These are phyloP conservation scores for Argya squamiceps DNA, from an alignment of 2,797 vertebrate species.

Conservation along the genomic window DNA sequence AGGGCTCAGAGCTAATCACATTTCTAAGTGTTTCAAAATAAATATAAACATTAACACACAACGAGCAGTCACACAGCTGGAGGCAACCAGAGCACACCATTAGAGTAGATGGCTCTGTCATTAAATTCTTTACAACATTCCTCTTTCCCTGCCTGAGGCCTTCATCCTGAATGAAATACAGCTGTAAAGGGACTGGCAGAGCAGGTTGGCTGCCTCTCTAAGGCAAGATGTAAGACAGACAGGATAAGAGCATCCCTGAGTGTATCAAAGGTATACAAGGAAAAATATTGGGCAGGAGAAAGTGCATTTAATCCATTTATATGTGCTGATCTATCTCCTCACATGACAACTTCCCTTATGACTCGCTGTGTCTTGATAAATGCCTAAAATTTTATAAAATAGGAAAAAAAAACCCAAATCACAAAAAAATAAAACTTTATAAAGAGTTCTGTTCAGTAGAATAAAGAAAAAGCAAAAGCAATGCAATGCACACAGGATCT, in stretches of 20 bases:
- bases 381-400: not conserved
- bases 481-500: not conserved
- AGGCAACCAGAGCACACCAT: not conserved
- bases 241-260: not conserved
- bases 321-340: not conserved
- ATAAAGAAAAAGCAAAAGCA: not conserved
- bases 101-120: not conserved
- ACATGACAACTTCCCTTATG: accelerated
- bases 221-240: not conserved
- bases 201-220: not conserved
- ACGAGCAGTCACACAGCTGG: not conserved
- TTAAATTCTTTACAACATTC: not conserved
- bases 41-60: not conserved
- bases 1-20: not conserved
- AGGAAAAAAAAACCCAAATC: not conserved
- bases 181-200: not conserved
- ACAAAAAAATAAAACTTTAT: not conserved
- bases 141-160: not conserved
- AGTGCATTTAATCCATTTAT: not conserved
- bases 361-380: not conserved
- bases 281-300: not conserved
- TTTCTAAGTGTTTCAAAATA: not conserved
- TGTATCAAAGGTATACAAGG: not conserved
- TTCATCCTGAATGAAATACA: not conserved
- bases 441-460: not conserved